phyloP scores from a whole-genome alignment of 2,888 invertebrate species.

The Blomia tropicalis region DNA sequence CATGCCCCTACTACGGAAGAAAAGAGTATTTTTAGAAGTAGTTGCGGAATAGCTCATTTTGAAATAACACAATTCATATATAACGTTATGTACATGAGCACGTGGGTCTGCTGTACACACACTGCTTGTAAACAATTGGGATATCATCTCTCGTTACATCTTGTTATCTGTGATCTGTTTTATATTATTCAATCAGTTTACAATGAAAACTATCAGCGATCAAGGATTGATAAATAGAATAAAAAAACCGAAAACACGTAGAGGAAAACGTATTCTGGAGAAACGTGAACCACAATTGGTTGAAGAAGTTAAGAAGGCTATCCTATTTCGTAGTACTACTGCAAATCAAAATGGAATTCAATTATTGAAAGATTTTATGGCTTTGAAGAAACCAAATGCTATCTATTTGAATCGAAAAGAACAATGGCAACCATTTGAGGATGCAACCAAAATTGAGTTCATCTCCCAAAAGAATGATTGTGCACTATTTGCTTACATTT shows the following conservation, averaged over 20 bases:
- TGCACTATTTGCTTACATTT: slow-evolving; percentile 73
- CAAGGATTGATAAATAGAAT: not conserved
- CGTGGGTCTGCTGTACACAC: not conserved
- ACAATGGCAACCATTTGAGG: slow-evolving; percentile 81
- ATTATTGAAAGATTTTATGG: slow-evolving; percentile 64
- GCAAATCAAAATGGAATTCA: slow-evolving; percentile 45
- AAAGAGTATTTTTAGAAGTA: no score
- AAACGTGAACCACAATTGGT: slow-evolving; percentile 68
- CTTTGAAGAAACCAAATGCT: slow-evolving; percentile 66
- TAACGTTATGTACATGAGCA: not conserved
- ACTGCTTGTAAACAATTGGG: no score
- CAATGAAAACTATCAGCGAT: slow-evolving; percentile 2
- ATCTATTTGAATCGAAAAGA: slow-evolving; percentile 53
- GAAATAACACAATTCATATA: no score
- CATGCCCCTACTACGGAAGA: no score
- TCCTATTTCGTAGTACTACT: slow-evolving; percentile 71
- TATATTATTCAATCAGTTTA: no score
- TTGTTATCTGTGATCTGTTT: no score
- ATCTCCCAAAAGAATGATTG: slow-evolving; percentile 58
- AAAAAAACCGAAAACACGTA: slow-evolving; percentile 22
- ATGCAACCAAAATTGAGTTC: slow-evolving; percentile 52
- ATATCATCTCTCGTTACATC: no score
- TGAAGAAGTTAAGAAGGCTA: slow-evolving; percentile 65
- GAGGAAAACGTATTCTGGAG: slow-evolving; percentile 57
- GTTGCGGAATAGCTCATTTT: no score